A percentile compares a stretch with the other conserved stretches of the same genome.
phyloP scores from a whole-genome alignment of 2,888 invertebrate species.

The Chesias legatella region DNA sequence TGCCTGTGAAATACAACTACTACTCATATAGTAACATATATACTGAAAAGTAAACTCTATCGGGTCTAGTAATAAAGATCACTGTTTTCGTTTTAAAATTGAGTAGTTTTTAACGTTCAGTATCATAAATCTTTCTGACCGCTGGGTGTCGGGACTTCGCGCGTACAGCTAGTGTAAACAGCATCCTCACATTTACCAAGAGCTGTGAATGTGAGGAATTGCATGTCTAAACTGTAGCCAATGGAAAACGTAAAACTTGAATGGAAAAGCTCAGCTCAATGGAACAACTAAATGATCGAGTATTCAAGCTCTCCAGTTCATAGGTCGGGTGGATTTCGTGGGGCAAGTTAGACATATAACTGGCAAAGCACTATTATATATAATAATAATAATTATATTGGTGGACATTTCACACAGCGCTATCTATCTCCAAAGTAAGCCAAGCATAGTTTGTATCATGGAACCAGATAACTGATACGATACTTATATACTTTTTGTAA shows the following conservation, averaged over 20 bases:
- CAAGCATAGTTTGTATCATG: no score
- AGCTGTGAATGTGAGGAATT: conserved; percentile 47
- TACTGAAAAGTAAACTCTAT: conserved; percentile 33
- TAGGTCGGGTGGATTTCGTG: neutral
- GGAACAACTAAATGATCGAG: no score
- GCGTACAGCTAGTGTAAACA: conserved; percentile 51
- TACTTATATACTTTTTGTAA: no score
- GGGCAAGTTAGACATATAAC: conserved; percentile 9
- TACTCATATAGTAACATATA: conserved; percentile 13
- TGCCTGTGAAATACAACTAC: conserved; percentile 39
- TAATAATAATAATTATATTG: no score
- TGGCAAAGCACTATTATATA: conserved; percentile 18
- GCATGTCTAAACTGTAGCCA: neutral
- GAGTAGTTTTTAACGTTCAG: conserved; percentile 44
- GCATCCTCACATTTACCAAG: conserved; percentile 43
- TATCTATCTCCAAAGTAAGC: no score
- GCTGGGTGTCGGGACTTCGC: conserved; percentile 35
- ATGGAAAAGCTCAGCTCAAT: no score
- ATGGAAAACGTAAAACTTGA: no score
- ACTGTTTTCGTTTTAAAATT: conserved; percentile 10
- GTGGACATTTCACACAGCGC: no score
- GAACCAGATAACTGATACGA: no score
- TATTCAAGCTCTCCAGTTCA: no score
- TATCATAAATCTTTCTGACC: conserved; percentile 50
- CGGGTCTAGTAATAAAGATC: conserved; percentile 21